Conservation (phyloP, 2,113 vertebrate genomes). For the Epinephelus lanceolatus region DNA sequence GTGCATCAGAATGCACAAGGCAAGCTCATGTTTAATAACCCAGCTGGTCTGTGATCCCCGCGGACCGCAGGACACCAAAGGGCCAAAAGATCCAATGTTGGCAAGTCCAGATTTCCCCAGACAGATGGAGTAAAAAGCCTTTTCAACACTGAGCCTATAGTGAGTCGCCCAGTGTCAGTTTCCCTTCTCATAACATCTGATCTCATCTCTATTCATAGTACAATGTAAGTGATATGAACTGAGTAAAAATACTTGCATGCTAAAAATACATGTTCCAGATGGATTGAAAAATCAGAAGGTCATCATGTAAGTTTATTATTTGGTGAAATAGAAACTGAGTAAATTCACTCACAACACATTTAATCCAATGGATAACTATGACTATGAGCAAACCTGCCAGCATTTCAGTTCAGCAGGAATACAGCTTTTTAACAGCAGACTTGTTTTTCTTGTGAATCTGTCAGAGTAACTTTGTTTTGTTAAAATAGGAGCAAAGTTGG, state of each 20-base stretch:
- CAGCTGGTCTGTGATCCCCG: conserved; percentile 2
- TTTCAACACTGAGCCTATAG: too few species aligned
- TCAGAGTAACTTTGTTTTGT: too few species aligned
- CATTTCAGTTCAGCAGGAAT: too few species aligned
- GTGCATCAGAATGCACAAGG: not conserved
- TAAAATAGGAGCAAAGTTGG: not conserved
- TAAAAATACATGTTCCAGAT: conserved; percentile 15
- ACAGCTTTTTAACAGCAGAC: too few species aligned
- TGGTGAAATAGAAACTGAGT: too few species aligned
- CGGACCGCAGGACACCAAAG: not conserved
- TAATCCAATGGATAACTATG: not conserved
- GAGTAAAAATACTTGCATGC: conserved; percentile 2
- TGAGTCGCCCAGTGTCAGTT: too few species aligned
- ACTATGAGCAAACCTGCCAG: not conserved
- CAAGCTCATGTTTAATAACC: not conserved
- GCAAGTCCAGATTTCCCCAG: not conserved
- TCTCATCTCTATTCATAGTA: too few species aligned
- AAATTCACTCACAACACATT: not conserved
- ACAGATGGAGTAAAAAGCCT: not conserved
- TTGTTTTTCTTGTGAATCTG: too few species aligned
- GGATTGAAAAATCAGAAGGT: not conserved
- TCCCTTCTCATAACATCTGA: too few species aligned
- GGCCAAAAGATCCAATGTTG: not conserved
- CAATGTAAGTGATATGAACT: conserved; percentile 9
- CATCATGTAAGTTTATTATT: not conserved